These are phyloP conservation scores for Drosophila bocki DNA, from an alignment of 1,140 invertebrate species.

Conservation along the genomic window DNA sequence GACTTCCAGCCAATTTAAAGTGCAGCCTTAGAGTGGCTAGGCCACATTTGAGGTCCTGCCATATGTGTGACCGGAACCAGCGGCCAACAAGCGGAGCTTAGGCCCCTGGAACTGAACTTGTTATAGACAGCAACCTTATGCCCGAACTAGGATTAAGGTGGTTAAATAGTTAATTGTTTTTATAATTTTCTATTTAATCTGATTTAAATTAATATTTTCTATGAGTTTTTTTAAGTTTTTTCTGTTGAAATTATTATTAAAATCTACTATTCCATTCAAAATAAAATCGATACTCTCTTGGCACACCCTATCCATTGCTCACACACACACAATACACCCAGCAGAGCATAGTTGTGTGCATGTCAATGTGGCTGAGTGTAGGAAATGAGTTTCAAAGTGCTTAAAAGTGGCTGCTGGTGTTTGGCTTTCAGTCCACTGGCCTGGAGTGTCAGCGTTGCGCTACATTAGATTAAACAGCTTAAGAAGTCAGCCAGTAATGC, in stretches of 20 bases:
- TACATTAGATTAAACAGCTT: conserved; percentile 78
- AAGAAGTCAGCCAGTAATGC: conserved; percentile 67
- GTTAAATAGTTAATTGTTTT: background rate
- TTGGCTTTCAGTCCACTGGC: conserved; percentile 54
- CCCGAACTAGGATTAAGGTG: conserved; percentile 5
- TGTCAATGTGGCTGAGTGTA: conserved; percentile 72
- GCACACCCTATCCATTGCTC: conserved; percentile 2
- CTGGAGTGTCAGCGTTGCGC: conserved; percentile 58
- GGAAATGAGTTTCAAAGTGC: conserved; percentile 80
- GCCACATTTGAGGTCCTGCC: conserved; percentile 42
- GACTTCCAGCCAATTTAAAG: conserved; percentile 43
- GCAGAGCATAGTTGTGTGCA: conserved; percentile 48
- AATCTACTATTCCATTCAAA: background rate
- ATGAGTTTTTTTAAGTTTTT: background rate
- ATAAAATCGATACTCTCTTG: background rate
- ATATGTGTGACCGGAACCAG: conserved; percentile 42
- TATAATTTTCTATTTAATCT: background rate
- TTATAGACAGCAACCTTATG: conserved; percentile 48
- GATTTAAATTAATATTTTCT: background rate
- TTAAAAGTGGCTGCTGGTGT: conserved; percentile 73
- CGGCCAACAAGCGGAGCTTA: conserved; percentile 44
- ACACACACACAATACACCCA: conserved; percentile 1
- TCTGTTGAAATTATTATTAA: background rate
- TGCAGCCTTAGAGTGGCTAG: conserved; percentile 39
- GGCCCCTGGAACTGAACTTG: conserved; percentile 40